Evolutionary conservation across 2,888 invertebrate genomes (phyloP).

Genomic region (Thalpophila matura): DNA sequence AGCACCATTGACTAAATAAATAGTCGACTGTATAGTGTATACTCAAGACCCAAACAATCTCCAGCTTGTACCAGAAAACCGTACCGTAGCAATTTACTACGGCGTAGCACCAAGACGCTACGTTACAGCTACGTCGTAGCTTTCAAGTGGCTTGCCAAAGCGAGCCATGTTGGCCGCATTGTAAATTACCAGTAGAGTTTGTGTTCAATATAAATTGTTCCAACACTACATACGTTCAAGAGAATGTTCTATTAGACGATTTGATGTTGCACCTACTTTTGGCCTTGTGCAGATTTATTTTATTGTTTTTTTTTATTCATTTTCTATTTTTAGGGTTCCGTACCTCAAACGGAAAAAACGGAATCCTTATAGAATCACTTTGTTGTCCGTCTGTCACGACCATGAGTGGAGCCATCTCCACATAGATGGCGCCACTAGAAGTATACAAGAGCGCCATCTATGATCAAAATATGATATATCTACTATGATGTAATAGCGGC

Average conservation of each 20-base stretch:
- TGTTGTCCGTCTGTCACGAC: no score
- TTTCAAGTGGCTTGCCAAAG: conserved; percentile 28
- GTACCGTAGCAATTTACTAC: conserved; percentile 30
- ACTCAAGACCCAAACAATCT: background rate
- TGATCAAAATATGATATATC: no score
- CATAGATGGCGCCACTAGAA: no score
- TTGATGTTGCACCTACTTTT: no score
- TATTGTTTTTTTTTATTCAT: background rate
- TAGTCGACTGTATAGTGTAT: background rate
- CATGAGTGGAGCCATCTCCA: no score
- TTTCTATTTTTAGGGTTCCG: no score
- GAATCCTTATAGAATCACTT: no score
- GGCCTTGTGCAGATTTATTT: no score
- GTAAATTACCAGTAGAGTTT: conserved; percentile 29
- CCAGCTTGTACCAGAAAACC: background rate
- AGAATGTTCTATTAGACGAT: conserved; percentile 5
- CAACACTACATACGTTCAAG: conserved; percentile 9
- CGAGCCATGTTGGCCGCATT: conserved; percentile 20
- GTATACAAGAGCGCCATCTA: no score
- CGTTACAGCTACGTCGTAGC: conserved; percentile 46
- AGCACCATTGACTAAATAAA: background rate
- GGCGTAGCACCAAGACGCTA: conserved; percentile 43
- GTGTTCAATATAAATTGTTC: conserved; percentile 44
- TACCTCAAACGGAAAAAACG: no score
- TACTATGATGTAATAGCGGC: no score